Conservation (phyloP, 1,140 invertebrate species). For the Muscidifurax raptorellus region DNA sequence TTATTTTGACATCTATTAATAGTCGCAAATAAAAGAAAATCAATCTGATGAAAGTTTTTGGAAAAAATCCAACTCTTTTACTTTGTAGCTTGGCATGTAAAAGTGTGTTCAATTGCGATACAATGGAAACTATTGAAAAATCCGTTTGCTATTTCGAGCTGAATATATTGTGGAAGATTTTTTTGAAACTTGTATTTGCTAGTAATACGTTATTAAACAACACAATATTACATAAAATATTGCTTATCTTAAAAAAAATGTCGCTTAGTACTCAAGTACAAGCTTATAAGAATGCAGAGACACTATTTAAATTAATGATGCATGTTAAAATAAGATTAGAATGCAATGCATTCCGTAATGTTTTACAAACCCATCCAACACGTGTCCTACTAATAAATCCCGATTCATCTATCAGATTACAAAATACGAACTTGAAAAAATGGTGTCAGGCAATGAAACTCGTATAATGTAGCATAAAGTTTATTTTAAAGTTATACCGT, state of each 20-base stretch:
- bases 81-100: slow-evolving; percentile 9
- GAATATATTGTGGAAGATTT: neutral
- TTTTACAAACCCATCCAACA: too few relatives aligned
- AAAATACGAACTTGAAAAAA: neutral
- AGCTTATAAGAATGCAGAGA: too few relatives aligned
- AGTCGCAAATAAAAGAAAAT: slow-evolving; percentile 27
- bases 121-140: slow-evolving; percentile 12
- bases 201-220: too few relatives aligned
- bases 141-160: too few relatives aligned
- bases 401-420: neutral
- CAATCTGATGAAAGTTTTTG: slow-evolving; percentile 21
- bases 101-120: slow-evolving; percentile 19
- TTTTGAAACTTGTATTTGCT: too few relatives aligned
- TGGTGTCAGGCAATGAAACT: neutral
- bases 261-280: too few relatives aligned
- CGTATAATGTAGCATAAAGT: neutral
- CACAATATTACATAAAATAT: too few relatives aligned
- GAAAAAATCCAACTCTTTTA: slow-evolving; percentile 10
- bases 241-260: too few relatives aligned
- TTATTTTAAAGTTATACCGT: neutral
- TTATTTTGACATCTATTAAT: slow-evolving; percentile 30
- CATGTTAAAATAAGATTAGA: too few relatives aligned
- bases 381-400: neutral
- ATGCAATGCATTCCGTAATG: too few relatives aligned
- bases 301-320: too few relatives aligned